Base-by-base conservation (phyloP, 2,797 vertebrate genomes). In the Anabacerthia variegaticeps region DNA sequence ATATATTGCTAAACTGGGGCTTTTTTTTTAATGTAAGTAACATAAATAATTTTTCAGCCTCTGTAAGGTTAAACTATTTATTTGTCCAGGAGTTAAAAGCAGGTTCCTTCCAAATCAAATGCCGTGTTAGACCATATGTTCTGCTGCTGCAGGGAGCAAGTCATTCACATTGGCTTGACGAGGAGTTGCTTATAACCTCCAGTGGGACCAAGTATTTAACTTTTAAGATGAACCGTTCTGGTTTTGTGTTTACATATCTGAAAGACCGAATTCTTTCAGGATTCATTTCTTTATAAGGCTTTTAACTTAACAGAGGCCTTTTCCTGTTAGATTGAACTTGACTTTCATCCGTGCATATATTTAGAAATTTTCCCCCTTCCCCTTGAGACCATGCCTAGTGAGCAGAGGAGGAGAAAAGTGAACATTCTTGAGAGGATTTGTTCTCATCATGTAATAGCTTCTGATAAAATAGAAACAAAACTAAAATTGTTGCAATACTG, bases 271-370 rank as follows among this genome's bases (percentile, higher is more conserved):
- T 88, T 81, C 44, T 84, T 88, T 69, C 23, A 72, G 27, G 34
- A 80, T 78, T 95, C 19, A 26, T 90, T 90, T 92, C 88, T 94
- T 93, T 82, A 79, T 85, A 82, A 84, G 88, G 48, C 55, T 74
- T 78, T 92, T 52, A 63, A 69, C 28, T 63, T 59, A 88, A 59
- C 21, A 8, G 56, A 58, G 36, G 21, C 32, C 86, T 74, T 90
- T 83, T 51, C 56, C 39, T 81, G 9, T 87, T 78, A 66, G 43
- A 48, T 68, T 21, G 7, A 74, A 71, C 68, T 39, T 19, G 26
- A 4, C 27, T 89, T 90, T 36, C 9, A 58, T 48, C n/a, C 59
- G 23, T 46, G 30, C 2, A 0, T 65, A 9, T 55, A 17, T 79
- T 69, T 93, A 66, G 48, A 86, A 77, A 48, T 24, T 39, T 39